These are phyloP conservation scores for Eucidaris tribuloides DNA, from an alignment of 35 echinoderm and acorn worm species.

Conservation along the genomic window DNA sequence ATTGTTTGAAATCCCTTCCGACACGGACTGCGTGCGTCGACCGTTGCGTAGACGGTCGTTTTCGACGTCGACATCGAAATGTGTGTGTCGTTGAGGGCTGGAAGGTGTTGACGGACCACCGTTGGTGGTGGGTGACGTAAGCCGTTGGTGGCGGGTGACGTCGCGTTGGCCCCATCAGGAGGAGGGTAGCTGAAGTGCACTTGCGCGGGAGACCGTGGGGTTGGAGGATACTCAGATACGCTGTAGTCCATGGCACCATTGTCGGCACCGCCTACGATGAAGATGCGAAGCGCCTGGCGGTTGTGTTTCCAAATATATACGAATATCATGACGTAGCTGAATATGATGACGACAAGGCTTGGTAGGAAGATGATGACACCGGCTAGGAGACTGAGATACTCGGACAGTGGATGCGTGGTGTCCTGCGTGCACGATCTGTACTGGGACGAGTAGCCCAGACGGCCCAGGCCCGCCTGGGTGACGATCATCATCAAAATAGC, in stretches of 20 bases:
- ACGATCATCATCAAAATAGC: conserved; percentile 43
- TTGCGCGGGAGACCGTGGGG: not conserved
- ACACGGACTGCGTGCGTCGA: not conserved
- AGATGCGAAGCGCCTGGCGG: not conserved
- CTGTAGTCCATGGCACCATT: not conserved
- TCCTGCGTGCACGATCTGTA: conserved; percentile 72
- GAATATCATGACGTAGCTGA: conserved; percentile 68
- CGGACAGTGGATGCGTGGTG: conserved; percentile 42
- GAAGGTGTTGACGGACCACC: not conserved
- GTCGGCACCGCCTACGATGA: not conserved
- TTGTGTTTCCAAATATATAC: conserved; percentile 47
- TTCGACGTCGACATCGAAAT: not conserved
- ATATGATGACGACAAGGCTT: conserved; percentile 61
- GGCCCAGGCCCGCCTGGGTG: conserved; percentile 48
- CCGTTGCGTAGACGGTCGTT: not conserved
- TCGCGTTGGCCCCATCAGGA: not conserved
- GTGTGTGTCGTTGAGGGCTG: not conserved
- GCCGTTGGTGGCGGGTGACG: not conserved
- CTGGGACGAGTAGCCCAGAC: conserved; percentile 64
- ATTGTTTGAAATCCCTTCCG: not conserved
- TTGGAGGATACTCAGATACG: not conserved
- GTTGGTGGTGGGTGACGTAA: not conserved
- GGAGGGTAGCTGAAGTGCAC: conserved; percentile 1
- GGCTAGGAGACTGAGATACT: conserved; percentile 59
- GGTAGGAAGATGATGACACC: conserved; percentile 41